phyloP scores from a whole-genome alignment of 2,113 vertebrate genomes.

The Syngnathus scovelli region DNA sequence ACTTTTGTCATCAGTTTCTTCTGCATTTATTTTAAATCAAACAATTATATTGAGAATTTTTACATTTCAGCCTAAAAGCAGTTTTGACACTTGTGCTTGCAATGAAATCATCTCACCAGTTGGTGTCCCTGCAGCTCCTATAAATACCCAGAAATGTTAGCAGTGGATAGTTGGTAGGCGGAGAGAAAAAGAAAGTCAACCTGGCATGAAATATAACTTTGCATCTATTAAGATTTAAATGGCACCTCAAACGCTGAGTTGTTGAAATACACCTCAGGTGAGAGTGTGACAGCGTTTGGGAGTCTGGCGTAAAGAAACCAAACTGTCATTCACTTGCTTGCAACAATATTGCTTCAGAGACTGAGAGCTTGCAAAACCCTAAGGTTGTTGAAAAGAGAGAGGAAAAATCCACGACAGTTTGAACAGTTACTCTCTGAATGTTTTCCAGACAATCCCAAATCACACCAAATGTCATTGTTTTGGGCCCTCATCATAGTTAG shows the following conservation, averaged over 20 bases:
- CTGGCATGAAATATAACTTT: slow-evolving; percentile 53
- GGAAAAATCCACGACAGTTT: too few relatives aligned
- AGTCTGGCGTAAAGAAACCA: slow-evolving; percentile 22
- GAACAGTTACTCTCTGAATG: slow-evolving; percentile 35
- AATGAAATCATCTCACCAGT: slow-evolving; percentile 45
- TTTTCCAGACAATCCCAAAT: slow-evolving; percentile 42
- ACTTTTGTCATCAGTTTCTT: not conserved
- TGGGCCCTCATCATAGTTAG: slow-evolving; percentile 25
- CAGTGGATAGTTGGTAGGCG: not conserved
- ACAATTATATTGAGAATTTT: too few relatives aligned
- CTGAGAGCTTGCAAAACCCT: slow-evolving; percentile 7
- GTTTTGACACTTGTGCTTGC: slow-evolving; percentile 10
- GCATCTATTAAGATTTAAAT: slow-evolving; percentile 56
- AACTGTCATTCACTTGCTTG: slow-evolving; percentile 37
- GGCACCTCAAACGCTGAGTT: slow-evolving; percentile 42
- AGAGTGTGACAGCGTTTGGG: slow-evolving; percentile 35
- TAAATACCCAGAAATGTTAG: slow-evolving; percentile 13
- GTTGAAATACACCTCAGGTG: slow-evolving; percentile 48
- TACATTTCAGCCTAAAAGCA: not conserved
- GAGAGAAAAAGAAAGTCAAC: slow-evolving; percentile 27
- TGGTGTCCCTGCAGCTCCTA: slow-evolving; percentile 65
- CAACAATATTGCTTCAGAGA: slow-evolving; percentile 30
- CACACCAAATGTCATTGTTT: slow-evolving; percentile 56
- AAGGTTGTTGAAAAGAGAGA: slow-evolving; percentile 10
- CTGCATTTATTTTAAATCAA: not conserved